These are phyloP conservation scores for Zophobas morio DNA, from an alignment of 1,140 invertebrate species.

Conservation along the genomic window DNA sequence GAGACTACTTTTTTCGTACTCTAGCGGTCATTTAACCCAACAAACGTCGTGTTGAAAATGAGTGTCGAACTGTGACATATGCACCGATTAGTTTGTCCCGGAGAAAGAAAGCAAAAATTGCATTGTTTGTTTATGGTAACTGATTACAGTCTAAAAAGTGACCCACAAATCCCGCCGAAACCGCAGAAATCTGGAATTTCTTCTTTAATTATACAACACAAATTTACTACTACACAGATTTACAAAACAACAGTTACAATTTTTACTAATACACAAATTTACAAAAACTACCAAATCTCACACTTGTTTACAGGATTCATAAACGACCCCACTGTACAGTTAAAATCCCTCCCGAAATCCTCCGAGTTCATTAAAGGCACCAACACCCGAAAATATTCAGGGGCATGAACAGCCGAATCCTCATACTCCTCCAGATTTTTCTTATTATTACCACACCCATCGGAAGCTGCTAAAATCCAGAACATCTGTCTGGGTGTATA, in stretches of 20 bases:
- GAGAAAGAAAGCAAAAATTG: too few species aligned
- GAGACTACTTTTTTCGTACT: too few species aligned
- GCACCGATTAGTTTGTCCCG: neutral
- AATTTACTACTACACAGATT: neutral
- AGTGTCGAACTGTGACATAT: neutral
- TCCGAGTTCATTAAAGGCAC: slow-evolving; percentile 58
- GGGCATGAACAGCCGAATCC: slow-evolving; percentile 67
- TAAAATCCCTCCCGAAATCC: slow-evolving; percentile 45
- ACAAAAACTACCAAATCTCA: slow-evolving; percentile 13
- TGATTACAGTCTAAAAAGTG: too few species aligned
- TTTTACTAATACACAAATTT: slow-evolving; percentile 9
- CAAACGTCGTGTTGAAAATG: neutral
- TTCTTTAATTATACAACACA: neutral
- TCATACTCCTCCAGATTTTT: slow-evolving; percentile 66
- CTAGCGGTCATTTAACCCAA: neutral
- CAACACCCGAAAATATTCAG: slow-evolving; percentile 72
- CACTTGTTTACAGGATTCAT: slow-evolving; percentile 48
- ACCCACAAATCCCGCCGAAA: too few species aligned
- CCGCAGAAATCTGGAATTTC: too few species aligned
- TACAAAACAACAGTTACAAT: neutral
- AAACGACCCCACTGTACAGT: slow-evolving; percentile 28
- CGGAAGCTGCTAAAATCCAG: slow-evolving; percentile 73
- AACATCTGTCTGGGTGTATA: slow-evolving; percentile 73
- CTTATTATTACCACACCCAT: slow-evolving; percentile 71
- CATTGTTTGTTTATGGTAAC: too few species aligned